Evolutionary conservation across 2,888 invertebrate genomes (phyloP).

Genomic region (Macrophya alboannulata): DNA sequence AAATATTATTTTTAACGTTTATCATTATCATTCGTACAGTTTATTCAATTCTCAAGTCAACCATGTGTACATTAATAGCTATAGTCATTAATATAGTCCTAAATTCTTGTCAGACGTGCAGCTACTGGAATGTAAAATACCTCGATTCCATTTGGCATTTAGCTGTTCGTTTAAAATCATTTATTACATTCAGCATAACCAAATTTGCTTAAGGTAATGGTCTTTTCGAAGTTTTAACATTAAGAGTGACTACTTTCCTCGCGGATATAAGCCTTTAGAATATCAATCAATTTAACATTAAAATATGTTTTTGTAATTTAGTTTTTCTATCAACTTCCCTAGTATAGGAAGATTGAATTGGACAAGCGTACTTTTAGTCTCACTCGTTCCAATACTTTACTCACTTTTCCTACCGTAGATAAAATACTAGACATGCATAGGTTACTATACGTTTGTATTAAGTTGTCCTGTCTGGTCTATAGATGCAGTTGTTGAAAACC

Average conservation of each 20-base stretch:
- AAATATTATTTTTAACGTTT: conserved; percentile 33
- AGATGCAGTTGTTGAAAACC: conserved; percentile 13
- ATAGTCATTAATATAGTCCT: conserved; percentile 25
- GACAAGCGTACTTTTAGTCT: conserved; percentile 33
- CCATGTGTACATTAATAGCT: not conserved
- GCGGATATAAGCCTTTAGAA: too few relatives aligned
- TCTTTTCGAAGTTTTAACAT: not conserved
- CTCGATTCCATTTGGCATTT: conserved; percentile 38
- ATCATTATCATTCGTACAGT: conserved; percentile 29
- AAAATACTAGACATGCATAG: conserved; percentile 2
- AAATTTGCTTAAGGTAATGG: conserved; percentile 40
- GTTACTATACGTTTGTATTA: not conserved
- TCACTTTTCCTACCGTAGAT: not conserved
- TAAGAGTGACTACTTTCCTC: too few relatives aligned
- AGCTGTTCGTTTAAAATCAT: not conserved
- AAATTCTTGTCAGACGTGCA: conserved; percentile 39
- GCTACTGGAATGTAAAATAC: conserved; percentile 30
- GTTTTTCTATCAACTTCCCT: not conserved
- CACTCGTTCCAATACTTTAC: not conserved
- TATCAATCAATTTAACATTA: too few relatives aligned
- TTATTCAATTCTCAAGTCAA: conserved; percentile 19
- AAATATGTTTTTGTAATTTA: conserved; percentile 19
- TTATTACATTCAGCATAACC: conserved; percentile 30
- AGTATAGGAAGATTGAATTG: conserved; percentile 2
- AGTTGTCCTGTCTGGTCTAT: not conserved